These are phyloP conservation scores for Heliconius himera DNA, from an alignment of 1,140 invertebrate species.

Conservation along the genomic window DNA sequence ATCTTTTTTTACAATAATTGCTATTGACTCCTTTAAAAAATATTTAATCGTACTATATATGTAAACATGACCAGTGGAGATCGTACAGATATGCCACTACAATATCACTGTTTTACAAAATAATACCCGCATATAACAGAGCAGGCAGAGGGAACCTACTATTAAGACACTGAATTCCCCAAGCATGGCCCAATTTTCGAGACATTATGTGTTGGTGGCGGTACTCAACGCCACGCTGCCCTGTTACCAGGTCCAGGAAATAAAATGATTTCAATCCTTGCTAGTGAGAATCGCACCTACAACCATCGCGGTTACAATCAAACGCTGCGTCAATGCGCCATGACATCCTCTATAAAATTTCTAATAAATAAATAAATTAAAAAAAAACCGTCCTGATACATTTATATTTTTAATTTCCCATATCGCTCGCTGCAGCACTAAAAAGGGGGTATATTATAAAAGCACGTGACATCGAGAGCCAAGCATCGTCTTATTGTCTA, in stretches of 20 bases:
- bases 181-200: neutral
- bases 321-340: neutral
- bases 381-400: no score
- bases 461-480: conserved; percentile 3
- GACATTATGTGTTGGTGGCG: neutral
- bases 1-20: no score
- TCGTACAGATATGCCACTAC: no score
- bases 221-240: neutral
- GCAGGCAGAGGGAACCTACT: no score
- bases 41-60: no score
- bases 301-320: neutral
- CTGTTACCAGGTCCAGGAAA: neutral
- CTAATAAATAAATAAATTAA: neutral
- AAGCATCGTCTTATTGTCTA: conserved; percentile 10
- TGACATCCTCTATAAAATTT: neutral
- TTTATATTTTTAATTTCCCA: neutral
- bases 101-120: no score
- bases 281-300: neutral
- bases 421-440: neutral
- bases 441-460: conserved; percentile 11
- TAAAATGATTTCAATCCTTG: no score
- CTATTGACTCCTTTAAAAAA: no score
- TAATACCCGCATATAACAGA: no score
- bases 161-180: neutral
- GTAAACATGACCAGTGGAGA: no score